phyloP scores from a whole-genome alignment of 2,888 invertebrate genomes.

The Catotricha subobsoleta region DNA sequence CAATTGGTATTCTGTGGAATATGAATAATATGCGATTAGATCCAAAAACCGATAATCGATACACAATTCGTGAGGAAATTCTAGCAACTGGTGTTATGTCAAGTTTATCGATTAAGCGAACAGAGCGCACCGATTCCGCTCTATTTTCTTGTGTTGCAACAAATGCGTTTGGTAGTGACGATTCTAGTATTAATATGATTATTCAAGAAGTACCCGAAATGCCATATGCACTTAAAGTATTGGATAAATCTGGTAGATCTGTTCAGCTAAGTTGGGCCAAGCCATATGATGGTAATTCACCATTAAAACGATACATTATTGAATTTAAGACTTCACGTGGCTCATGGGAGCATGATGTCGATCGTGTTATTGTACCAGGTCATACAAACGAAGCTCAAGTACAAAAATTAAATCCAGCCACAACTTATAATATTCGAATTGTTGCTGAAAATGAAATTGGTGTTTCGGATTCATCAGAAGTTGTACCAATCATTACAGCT shows the following conservation, averaged over 20 bases:
- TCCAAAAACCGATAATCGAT: constrained; percentile 71
- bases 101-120: constrained; percentile 74
- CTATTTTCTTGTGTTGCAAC: constrained; percentile 83
- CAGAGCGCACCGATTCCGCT: constrained; percentile 76
- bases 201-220: constrained; percentile 72
- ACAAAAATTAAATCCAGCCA: constrained; percentile 73
- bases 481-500: constrained; percentile 85
- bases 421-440: constrained; percentile 81
- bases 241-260: constrained; percentile 78
- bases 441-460: constrained; percentile 89
- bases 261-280: constrained; percentile 85
- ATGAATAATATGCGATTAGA: constrained; percentile 86
- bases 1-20: constrained; percentile 87
- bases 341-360: constrained; percentile 68
- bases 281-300: constrained; percentile 82
- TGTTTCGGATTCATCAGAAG: constrained; percentile 79
- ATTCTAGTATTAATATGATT: constrained; percentile 89
- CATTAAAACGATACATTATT: constrained; percentile 73
- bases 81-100: constrained; percentile 73
- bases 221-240: constrained; percentile 71
- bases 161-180: constrained; percentile 85
- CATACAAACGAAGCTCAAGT: constrained; percentile 78
- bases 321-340: constrained; percentile 78
- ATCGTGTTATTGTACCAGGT: constrained; percentile 76
- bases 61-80: constrained; percentile 74